Percentiles rank a stretch among this genome's conserved stretches.
phyloP scores from a whole-genome alignment of 2,113 vertebrate genomes.

The Potamarius usumacintae region DNA sequence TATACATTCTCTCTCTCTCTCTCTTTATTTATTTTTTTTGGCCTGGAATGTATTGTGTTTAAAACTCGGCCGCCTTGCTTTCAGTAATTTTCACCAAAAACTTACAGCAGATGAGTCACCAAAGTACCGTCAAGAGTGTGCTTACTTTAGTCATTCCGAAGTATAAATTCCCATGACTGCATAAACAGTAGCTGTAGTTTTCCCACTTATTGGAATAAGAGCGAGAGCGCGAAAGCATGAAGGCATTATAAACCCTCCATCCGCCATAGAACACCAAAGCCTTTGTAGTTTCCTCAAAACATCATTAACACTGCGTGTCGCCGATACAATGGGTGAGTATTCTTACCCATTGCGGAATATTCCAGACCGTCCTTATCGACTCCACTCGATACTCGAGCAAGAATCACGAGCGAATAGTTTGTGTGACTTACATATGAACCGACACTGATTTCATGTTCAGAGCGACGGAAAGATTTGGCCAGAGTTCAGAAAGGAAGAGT shows the following conservation, averaged over 20 bases:
- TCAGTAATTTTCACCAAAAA: neutral
- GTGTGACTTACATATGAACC: neutral
- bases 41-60: neutral
- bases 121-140: slow-evolving; percentile 12
- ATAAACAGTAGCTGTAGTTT: slow-evolving; percentile 45
- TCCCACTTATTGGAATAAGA: slow-evolving; percentile 39
- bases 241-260: slow-evolving; percentile 4
- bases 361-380: slow-evolving; percentile 15
- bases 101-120: neutral
- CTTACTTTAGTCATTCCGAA: slow-evolving; percentile 48
- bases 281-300: slow-evolving; percentile 42
- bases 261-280: neutral
- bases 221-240: neutral
- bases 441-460: neutral
- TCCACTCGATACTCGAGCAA: neutral
- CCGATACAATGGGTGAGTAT: neutral
- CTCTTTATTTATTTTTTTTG: neutral
- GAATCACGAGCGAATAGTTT: slow-evolving; percentile 10
- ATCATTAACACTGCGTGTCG: neutral
- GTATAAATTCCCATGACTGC: slow-evolving; percentile 51
- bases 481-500: neutral
- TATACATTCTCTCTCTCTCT: neutral
- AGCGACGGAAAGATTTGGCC: neutral
- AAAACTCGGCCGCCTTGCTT: neutral
- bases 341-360: neutral